Evolutionary conservation across 2,797 vertebrate species (phyloP).

Genomic region (Megalops cyprinoides): DNA sequence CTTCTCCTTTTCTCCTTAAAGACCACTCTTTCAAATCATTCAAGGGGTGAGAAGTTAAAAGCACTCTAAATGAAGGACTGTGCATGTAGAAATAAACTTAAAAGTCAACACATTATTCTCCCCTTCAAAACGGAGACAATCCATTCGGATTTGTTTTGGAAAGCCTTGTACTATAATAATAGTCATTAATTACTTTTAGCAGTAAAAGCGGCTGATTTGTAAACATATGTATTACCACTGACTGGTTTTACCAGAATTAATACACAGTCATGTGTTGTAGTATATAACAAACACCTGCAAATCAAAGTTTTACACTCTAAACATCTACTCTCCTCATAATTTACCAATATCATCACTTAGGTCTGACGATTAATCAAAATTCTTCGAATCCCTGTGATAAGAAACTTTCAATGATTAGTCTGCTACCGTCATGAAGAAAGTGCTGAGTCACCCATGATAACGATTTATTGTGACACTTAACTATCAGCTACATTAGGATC

Average conservation of each 20-base stretch:
- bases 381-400: too few species aligned
- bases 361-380: too few species aligned
- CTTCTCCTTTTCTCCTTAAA: slow-evolving; percentile 13
- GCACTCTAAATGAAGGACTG: too few species aligned
- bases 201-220: too few species aligned
- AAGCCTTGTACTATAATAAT: background rate
- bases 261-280: too few species aligned
- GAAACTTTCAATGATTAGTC: too few species aligned
- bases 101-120: background rate
- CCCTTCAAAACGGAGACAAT: background rate
- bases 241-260: too few species aligned
- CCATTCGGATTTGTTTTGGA: background rate
- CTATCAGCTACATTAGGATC: background rate
- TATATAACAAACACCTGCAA: slow-evolving; percentile 2
- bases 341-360: too few species aligned
- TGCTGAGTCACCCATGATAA: slow-evolving; percentile 28
- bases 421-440: slow-evolving; percentile 7
- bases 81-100: too few species aligned
- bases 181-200: background rate
- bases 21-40: background rate
- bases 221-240: too few species aligned
- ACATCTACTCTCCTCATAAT: too few species aligned
- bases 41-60: too few species aligned
- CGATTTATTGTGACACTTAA: background rate
- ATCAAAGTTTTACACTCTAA: background rate